phyloP scores from a whole-genome alignment of 2,888 invertebrate genomes.

The Pogonocherus hispidulus region DNA sequence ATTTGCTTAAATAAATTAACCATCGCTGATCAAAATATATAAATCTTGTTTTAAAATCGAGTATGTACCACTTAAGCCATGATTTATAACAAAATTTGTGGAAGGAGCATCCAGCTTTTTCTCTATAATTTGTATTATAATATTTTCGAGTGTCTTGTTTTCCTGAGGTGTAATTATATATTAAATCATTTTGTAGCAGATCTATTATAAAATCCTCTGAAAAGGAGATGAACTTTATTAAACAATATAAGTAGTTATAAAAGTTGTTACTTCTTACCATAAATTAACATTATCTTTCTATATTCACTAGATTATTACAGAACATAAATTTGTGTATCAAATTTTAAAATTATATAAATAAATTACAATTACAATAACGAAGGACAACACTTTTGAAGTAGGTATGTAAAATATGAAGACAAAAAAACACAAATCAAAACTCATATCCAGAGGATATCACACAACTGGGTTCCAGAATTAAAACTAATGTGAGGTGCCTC shows the following conservation, averaged over 20 bases:
- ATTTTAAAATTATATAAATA: not conserved
- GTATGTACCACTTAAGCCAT: constrained; percentile 41
- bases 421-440: too few relatives aligned
- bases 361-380: not conserved
- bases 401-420: too few relatives aligned
- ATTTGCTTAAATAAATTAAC: constrained; percentile 27
- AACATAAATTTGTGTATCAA: not conserved
- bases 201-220: constrained; percentile 37
- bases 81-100: constrained; percentile 18
- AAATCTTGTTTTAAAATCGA: not conserved
- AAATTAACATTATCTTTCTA: not conserved
- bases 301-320: not conserved
- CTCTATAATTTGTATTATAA: constrained; percentile 29
- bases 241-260: not conserved
- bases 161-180: constrained; percentile 25
- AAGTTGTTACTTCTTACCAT: not conserved
- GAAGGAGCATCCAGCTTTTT: not conserved
- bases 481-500: too few relatives aligned
- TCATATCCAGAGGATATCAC: too few relatives aligned
- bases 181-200: constrained; percentile 26
- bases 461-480: too few relatives aligned
- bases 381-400: too few relatives aligned
- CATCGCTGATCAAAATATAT: constrained; percentile 40
- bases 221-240: constrained; percentile 4
- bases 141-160: constrained; percentile 17